These are phyloP conservation scores for Ephydatia muelleri DNA, from an alignment of 37 sponge, comb jelly and placozoan species.

Conservation along the genomic window DNA sequence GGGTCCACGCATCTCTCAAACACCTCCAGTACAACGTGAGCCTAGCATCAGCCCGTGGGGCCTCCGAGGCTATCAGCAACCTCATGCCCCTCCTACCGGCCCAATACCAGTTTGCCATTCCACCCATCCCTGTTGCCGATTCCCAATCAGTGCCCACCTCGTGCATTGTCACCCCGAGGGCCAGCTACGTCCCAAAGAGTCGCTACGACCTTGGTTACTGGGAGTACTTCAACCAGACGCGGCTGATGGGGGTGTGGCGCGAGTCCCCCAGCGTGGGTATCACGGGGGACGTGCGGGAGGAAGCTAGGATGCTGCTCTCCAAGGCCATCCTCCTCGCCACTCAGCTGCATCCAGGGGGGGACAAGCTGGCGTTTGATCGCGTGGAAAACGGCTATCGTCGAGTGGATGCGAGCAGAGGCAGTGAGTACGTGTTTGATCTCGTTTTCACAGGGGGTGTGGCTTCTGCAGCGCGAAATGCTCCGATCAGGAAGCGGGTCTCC, in stretches of 20 bases:
- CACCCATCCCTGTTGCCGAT: neutral
- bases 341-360: conserved; percentile 28
- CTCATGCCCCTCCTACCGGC: conserved; percentile 59
- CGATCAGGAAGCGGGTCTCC: conserved; percentile 40
- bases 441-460: conserved; percentile 26
- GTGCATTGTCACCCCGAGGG: conserved; percentile 11
- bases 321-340: conserved; percentile 53
- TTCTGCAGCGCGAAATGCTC: neutral
- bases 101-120: conserved; percentile 33
- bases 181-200: conserved; percentile 41
- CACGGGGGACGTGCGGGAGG: conserved; percentile 54
- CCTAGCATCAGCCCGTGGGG: neutral
- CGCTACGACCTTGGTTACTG: conserved; percentile 58
- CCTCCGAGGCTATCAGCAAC: neutral
- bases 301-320: conserved; percentile 54
- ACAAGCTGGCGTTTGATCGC: conserved; percentile 50
- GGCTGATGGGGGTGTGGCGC: conserved; percentile 50
- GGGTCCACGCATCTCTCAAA: conserved; percentile 53
- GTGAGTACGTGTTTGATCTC: conserved; percentile 75
- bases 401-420: conserved; percentile 71
- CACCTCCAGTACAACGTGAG: conserved; percentile 49
- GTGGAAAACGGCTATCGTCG: conserved; percentile 74
- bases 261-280: conserved; percentile 64
- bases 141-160: neutral
- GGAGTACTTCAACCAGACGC: conserved; percentile 82